Base-by-base conservation (phyloP, 2,113 vertebrate genomes). In the Sardina pilchardus region DNA sequence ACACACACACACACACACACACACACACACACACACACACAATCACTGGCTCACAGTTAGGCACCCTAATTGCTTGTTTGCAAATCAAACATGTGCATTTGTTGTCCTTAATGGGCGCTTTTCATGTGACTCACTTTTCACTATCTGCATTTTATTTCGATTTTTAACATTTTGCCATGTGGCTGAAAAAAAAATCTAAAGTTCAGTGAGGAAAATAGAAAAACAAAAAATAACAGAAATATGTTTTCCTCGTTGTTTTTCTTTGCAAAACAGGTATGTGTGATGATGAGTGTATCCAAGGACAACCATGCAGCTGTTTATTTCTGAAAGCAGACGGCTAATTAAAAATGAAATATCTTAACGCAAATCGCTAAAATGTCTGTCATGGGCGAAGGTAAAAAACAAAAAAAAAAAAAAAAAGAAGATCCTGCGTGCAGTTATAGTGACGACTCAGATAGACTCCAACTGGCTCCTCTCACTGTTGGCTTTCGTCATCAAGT, bases 21-120 rank as follows among this genome's bases (percentile, higher is more conserved):
- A 30, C 63, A 9, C 9, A 75, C 26, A 75, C 0, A 75, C 0
- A 34, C 26, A 75, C 26, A 34, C 26, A 75, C 26, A 2, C 24
- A 67, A 5, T 7, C 1, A 30, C n/a, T 26, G 56, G 80, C 67
- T 48, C 71, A 26, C 36, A 88, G 43, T 78, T 86, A 16, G 84
- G 87, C 84, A 85, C 53, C 67, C 85, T 86, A 81, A 89, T 84
- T 86, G 84, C 67, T 75, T 88, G 89, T 88, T 86, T 85, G 47
- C 85, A 82, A 50, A 89, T 89, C 84, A 89, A 85, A 89, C 81
- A 71, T 85, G 75, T 87, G 84, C 88, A 83, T 85, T 85, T 84
- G 80, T 85, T 90, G 81, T 83, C 39, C 48, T 87, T 81, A 85
- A 90, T 86, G 84, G 56, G 80, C 82, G 83, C 87, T 88, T 75